Base-by-base conservation (phyloP, 2,113 vertebrate species). In the Struthidea cinerea region DNA sequence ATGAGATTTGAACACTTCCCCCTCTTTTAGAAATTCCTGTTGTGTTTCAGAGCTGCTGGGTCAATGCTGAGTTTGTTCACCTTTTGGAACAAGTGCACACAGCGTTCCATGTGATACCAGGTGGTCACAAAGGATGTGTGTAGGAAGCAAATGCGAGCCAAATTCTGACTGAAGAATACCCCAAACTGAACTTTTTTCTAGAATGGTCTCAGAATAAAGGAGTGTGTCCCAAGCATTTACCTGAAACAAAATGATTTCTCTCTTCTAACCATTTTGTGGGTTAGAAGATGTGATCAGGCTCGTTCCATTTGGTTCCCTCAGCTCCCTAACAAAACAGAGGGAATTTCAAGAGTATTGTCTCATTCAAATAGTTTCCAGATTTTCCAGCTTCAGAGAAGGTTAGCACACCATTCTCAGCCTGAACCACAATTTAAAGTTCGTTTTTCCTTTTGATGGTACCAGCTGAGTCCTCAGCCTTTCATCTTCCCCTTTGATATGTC, bases 41-140 rank as follows among this genome's bases (percentile, higher is more conserved):
- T 75, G 57, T 14, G 39, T 15, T 55, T 39, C 22, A 56, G 59
- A 53, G 11, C 79, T 87, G 16, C 33, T 9, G 57, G 87, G 53
- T 42, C 53, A 46, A 2, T 22, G 39, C 7, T 81, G 69, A 61
- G 32, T 82, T 77, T 82, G 39, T 60, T 91, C 42, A 32, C 19
- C 22, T 68, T 49, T 75, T 23, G 60, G 39, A 84, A 39, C 9
- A 67, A 60, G 37, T 2, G 21, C 10, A 12, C 50, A 3, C 4
- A 39, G 7, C 0, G 1, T 60, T 63, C 24, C 12, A 5, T 46
- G 60, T 0, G 2, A 19, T 9, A 30, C 11, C 4, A 7, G 18
- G 5, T 57, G 50, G 18, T 78, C 57, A 69, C 32, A 21, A 71
- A 64, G 28, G 56, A 39, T 46, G 30, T 16, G 50, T 22, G 32